These are phyloP conservation scores for Aleiodes testaceus DNA, from an alignment of 2,888 invertebrate species.

Conservation along the genomic window DNA sequence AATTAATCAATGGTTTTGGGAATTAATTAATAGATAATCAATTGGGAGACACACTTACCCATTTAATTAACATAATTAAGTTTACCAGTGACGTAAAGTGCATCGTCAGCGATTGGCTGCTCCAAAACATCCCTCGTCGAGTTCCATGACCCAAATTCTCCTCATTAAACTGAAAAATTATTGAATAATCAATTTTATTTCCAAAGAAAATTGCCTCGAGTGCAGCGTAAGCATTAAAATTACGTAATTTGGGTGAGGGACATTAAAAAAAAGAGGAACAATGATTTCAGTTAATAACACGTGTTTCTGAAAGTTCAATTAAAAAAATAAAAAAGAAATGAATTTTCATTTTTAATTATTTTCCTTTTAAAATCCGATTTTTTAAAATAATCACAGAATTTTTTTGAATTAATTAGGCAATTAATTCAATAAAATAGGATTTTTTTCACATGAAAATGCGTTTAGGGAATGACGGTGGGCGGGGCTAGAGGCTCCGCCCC, in stretches of 20 bases:
- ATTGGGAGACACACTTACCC: slow-evolving; percentile 30
- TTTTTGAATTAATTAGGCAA: too few species aligned
- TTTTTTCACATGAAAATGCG: slow-evolving; percentile 34
- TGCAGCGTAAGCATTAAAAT: slow-evolving; percentile 43
- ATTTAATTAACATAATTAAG: slow-evolving; percentile 20
- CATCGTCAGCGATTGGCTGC: slow-evolving; percentile 38
- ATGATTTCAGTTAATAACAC: slow-evolving; percentile 18
- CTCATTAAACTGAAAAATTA: slow-evolving; percentile 20
- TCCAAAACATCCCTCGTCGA: slow-evolving; percentile 1
- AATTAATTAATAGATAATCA: not conserved
- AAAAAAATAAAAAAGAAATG: slow-evolving; percentile 13
- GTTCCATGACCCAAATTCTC: slow-evolving; percentile 3
- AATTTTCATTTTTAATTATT: too few species aligned
- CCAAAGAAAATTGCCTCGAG: slow-evolving; percentile 35
- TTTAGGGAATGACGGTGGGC: slow-evolving; percentile 35
- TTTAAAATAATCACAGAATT: too few species aligned
- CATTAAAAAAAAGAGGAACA: not conserved
- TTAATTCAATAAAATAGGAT: not conserved
- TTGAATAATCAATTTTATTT: slow-evolving; percentile 33
- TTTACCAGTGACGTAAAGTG: slow-evolving; percentile 38
- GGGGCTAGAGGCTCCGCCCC: slow-evolving; percentile 48
- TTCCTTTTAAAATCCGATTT: too few species aligned
- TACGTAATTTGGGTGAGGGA: slow-evolving; percentile 40
- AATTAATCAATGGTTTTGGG: not conserved
- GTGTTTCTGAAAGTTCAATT: not conserved